phyloP scores from a whole-genome alignment of 1,140 invertebrate genomes.

The Calephelis nemesis region DNA sequence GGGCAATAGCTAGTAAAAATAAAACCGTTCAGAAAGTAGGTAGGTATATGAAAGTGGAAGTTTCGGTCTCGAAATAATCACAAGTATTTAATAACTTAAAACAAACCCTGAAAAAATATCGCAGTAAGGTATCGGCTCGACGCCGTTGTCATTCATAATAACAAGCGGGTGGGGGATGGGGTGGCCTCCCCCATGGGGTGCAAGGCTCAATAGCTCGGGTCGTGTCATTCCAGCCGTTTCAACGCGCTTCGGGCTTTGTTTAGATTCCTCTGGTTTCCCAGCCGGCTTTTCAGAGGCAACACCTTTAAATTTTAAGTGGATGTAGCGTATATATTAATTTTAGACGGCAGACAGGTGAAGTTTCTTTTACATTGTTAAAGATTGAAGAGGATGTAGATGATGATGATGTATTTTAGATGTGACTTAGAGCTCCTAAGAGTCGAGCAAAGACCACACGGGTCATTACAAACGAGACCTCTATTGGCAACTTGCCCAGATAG shows the following conservation, averaged over 20 bases:
- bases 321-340: constrained; percentile 22
- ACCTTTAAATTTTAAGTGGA: constrained; percentile 39
- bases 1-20: too few species aligned
- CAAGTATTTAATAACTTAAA: constrained; percentile 70
- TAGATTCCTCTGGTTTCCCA: constrained; percentile 53
- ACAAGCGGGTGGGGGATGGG: constrained; percentile 44
- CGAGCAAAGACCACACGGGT: too few species aligned
- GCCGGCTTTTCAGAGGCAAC: constrained; percentile 39
- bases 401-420: too few species aligned
- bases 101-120: constrained; percentile 67
- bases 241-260: constrained; percentile 51
- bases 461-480: too few species aligned
- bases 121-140: constrained; percentile 57
- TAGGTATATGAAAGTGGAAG: too few species aligned
- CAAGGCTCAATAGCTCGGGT: constrained; percentile 52
- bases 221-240: constrained; percentile 56
- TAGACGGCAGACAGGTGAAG: not conserved
- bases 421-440: too few species aligned
- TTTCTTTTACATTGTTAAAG: not conserved
- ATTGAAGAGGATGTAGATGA: too few species aligned
- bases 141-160: constrained; percentile 75
- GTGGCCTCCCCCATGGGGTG: constrained; percentile 29
- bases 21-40: too few species aligned
- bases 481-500: too few species aligned
- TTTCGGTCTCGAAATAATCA: too few species aligned